Evolutionary conservation across 2,113 vertebrate genomes (phyloP).

Genomic region (Pithys albifrons): DNA sequence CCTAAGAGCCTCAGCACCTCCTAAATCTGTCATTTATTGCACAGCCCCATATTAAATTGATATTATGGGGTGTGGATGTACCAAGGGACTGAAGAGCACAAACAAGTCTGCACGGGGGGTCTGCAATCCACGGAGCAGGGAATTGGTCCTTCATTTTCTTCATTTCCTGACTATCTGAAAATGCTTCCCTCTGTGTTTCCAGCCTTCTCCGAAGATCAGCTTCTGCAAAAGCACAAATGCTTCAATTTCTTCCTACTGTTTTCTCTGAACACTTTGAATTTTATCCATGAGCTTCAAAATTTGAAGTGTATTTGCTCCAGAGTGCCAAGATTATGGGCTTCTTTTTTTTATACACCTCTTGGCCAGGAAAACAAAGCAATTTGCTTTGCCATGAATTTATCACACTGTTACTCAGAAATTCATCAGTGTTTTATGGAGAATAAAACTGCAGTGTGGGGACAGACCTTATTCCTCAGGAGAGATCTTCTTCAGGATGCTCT

Average conservation of each 20-base stretch:
- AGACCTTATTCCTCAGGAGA: not conserved
- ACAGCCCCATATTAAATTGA: not conserved
- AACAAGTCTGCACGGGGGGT: not conserved
- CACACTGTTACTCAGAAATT: not conserved
- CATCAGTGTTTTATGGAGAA: not conserved
- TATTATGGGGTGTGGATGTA: not conserved
- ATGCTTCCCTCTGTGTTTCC: not conserved
- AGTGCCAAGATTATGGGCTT: not conserved
- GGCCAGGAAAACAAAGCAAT: not conserved
- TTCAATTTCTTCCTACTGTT: not conserved
- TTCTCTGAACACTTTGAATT: not conserved
- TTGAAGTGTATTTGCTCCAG: not conserved
- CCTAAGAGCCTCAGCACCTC: not conserved
- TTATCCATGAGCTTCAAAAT: not conserved
- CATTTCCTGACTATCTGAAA: not conserved
- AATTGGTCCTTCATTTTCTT: not conserved
- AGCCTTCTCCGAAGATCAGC: not conserved
- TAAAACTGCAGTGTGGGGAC: not conserved
- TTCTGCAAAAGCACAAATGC: not conserved
- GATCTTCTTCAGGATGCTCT: not conserved
- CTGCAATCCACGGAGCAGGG: accelerated
- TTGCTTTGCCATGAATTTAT: not conserved
- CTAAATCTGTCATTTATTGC: slow-evolving; percentile 39
- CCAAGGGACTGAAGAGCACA: not conserved
- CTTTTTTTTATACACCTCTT: not conserved